phyloP scores from a whole-genome alignment of 30 jellyfish, hydroid and myxozoan genomes.

The Sanderia malayensis region DNA sequence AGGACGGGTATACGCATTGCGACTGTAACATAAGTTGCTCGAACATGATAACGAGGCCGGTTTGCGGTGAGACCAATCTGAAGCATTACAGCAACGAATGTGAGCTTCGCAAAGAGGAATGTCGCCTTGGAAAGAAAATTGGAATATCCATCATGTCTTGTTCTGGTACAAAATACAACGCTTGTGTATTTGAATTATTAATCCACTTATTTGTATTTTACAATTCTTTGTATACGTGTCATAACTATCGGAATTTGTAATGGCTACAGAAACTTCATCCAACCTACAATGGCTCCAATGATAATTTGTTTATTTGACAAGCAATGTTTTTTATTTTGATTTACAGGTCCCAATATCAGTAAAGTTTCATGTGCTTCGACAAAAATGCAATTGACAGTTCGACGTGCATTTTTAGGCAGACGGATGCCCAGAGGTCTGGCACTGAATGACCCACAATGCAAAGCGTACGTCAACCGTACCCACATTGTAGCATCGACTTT shows the following conservation, averaged over 20 bases:
- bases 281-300: too few relatives aligned
- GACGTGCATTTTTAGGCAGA: constrained; percentile 47
- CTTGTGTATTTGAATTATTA: too few relatives aligned
- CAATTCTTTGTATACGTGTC: too few relatives aligned
- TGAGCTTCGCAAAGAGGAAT: constrained; percentile 77
- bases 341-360: constrained; percentile 52
- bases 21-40: constrained; percentile 63
- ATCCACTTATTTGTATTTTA: too few relatives aligned
- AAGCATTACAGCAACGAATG: constrained; percentile 71
- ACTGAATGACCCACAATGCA: constrained; percentile 70
- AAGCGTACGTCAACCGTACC: constrained; percentile 58
- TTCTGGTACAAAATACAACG: too few relatives aligned
- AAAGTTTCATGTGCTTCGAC: constrained; percentile 49
- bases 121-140: constrained; percentile 61
- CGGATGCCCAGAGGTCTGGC: constrained; percentile 40
- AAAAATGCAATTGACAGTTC: constrained; percentile 39
- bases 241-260: too few relatives aligned
- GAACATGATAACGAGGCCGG: constrained; percentile 55
- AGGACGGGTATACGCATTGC: constrained; percentile 62
- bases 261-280: too few relatives aligned
- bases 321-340: too few relatives aligned
- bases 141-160: constrained; percentile 67
- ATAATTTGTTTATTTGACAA: too few relatives aligned
- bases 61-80: constrained; percentile 75
- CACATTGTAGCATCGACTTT: constrained; percentile 60